These are phyloP conservation scores for Hepsetus odoe DNA, from an alignment of 2,113 vertebrate genomes.

Conservation along the genomic window DNA sequence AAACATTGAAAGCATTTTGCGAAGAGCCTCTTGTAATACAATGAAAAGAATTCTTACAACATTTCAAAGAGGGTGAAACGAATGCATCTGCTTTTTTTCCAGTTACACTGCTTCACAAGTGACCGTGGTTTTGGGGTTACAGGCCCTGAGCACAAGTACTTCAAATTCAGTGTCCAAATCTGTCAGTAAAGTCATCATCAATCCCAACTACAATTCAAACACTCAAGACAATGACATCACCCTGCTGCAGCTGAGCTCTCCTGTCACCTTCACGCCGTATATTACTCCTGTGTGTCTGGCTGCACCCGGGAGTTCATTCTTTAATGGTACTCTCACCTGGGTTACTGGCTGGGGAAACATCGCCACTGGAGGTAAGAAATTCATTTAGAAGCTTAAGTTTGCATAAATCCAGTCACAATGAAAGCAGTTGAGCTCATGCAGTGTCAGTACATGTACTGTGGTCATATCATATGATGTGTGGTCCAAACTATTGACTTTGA, in stretches of 20 bases:
- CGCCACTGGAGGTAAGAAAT: neutral
- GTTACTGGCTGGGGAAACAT: constrained; percentile 76
- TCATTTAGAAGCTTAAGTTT: neutral
- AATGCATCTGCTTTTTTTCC: neutral
- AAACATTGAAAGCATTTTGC: constrained; percentile 48
- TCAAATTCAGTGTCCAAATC: neutral
- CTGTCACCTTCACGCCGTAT: constrained; percentile 54
- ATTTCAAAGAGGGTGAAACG: neutral
- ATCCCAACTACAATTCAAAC: constrained; percentile 50
- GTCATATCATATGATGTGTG: no score
- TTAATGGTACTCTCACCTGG: constrained; percentile 62
- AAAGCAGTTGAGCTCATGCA: no score
- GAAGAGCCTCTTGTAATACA: neutral
- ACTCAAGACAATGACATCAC: constrained; percentile 69
- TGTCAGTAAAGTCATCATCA: constrained; percentile 30
- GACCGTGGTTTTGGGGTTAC: constrained; percentile 25
- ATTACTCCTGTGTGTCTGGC: constrained; percentile 75
- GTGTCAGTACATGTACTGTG: no score
- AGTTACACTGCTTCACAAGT: fast-evolving
- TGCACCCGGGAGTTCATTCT: constrained; percentile 62
- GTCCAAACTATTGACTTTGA: no score
- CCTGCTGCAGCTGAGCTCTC: constrained; percentile 58
- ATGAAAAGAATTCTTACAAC: neutral
- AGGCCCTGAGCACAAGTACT: neutral
- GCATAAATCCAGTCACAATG: no score